Percentiles rank a stretch among this genome's conserved stretches.
Evolutionary conservation across 2,888 invertebrate species (phyloP).

Genomic region (Julus scandinavius): DNA sequence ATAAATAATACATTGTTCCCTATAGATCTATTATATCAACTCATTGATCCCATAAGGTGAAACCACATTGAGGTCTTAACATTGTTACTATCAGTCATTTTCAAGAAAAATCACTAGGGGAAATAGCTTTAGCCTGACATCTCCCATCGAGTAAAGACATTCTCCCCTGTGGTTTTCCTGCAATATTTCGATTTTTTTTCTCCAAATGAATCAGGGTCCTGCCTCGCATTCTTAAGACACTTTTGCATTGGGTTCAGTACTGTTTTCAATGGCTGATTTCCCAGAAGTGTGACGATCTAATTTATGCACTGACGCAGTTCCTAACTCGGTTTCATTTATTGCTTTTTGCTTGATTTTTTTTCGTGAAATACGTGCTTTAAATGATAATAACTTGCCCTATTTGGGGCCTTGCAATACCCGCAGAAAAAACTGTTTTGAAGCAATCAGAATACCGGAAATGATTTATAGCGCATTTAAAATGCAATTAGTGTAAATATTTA

Average conservation of each 20-base stretch:
- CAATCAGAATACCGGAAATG: background rate
- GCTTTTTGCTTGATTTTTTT: background rate
- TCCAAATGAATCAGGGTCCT: background rate
- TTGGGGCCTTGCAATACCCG: too few relatives aligned
- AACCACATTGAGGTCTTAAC: background rate
- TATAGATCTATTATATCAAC: background rate
- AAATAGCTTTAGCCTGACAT: background rate
- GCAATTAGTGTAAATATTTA: background rate
- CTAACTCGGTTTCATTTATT: background rate
- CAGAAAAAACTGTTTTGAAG: background rate
- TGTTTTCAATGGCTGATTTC: background rate
- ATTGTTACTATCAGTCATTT: background rate
- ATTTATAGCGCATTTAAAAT: slow-evolving; percentile 19
- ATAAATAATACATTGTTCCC: background rate
- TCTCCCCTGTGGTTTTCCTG: background rate
- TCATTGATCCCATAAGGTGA: slow-evolving; percentile 13
- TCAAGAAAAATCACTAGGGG: background rate
- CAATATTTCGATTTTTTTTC: background rate
- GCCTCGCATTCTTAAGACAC: background rate
- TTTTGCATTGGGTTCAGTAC: background rate
- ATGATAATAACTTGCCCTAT: background rate
- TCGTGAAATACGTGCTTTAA: background rate
- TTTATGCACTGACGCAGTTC: background rate
- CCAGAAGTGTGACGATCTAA: background rate
- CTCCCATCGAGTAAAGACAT: background rate